Evolutionary conservation across 2,888 invertebrate genomes (phyloP).

Genomic region (Stratiomys singularior): DNA sequence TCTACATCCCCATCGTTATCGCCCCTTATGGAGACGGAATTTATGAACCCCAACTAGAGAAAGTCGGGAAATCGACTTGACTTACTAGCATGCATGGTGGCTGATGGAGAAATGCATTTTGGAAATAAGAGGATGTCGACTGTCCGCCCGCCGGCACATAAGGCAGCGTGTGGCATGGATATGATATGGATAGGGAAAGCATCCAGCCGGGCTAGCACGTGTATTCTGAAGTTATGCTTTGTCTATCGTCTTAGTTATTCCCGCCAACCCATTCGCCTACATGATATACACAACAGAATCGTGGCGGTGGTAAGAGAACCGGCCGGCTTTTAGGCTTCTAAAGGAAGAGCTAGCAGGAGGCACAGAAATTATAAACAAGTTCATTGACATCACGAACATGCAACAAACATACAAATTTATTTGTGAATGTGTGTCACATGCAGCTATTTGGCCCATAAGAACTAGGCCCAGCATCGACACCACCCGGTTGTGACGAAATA

Average conservation of each 20-base stretch:
- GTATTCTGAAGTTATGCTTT: not conserved
- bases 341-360: not conserved
- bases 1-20: no score
- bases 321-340: no score
- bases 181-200: not conserved
- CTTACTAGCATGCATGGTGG: not conserved
- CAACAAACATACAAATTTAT: not conserved
- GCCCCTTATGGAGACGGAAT: not conserved
- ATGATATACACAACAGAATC: not conserved
- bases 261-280: not conserved
- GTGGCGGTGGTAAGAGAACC: not conserved
- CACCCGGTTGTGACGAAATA: not conserved
- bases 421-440: slow-evolving; percentile 19
- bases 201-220: slow-evolving; percentile 18
- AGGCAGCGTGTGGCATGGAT: not conserved
- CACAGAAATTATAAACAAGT: slow-evolving; percentile 23
- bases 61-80: slow-evolving; percentile 21
- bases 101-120: slow-evolving; percentile 18
- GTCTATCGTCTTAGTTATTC: no score
- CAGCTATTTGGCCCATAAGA: not conserved
- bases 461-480: not conserved
- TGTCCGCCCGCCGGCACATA: not conserved
- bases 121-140: not conserved
- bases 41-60: not conserved
- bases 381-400: slow-evolving; percentile 19